These are phyloP conservation scores for Geococcyx californianus DNA, from an alignment of 2,113 vertebrate genomes.

Conservation along the genomic window DNA sequence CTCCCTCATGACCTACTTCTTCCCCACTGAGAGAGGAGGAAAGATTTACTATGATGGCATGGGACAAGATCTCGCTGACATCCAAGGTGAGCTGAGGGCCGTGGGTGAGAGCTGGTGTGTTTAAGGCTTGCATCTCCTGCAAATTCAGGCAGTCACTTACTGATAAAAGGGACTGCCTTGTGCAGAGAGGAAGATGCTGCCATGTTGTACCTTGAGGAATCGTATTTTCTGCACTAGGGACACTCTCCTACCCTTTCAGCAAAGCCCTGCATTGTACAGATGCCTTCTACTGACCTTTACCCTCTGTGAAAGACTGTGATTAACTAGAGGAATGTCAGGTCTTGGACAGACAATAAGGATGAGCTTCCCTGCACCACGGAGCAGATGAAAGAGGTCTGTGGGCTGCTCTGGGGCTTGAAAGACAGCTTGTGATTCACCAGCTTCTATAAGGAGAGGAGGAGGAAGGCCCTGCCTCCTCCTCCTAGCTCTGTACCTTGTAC, in stretches of 20 bases:
- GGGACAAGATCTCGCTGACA: slow-evolving; percentile 94
- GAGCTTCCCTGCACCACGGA: not conserved
- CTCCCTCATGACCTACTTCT: slow-evolving; percentile 95
- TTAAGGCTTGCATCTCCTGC: not conserved
- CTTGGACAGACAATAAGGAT: not conserved
- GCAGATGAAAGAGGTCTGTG: not conserved
- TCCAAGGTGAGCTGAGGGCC: slow-evolving; percentile 80
- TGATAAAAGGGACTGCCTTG: not conserved
- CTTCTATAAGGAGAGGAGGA: not conserved
- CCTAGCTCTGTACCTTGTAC: not conserved
- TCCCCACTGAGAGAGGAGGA: slow-evolving; percentile 91
- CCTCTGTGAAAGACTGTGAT: not conserved
- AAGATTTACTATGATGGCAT: slow-evolving; percentile 97
- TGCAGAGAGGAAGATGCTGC: not conserved
- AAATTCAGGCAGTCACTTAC: not conserved
- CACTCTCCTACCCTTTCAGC: not conserved
- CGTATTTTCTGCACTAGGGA: not conserved
- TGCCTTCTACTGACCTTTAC: not conserved
- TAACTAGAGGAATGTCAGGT: not conserved
- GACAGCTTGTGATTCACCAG: slow-evolving; percentile 14
- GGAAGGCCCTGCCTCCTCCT: not conserved
- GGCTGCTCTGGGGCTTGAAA: not conserved
- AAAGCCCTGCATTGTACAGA: not conserved
- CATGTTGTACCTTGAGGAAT: not conserved
- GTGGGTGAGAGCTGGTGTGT: accelerated